Evolutionary conservation across 2,888 invertebrate genomes (phyloP).

Genomic region (Conops quadrifasciatus): DNA sequence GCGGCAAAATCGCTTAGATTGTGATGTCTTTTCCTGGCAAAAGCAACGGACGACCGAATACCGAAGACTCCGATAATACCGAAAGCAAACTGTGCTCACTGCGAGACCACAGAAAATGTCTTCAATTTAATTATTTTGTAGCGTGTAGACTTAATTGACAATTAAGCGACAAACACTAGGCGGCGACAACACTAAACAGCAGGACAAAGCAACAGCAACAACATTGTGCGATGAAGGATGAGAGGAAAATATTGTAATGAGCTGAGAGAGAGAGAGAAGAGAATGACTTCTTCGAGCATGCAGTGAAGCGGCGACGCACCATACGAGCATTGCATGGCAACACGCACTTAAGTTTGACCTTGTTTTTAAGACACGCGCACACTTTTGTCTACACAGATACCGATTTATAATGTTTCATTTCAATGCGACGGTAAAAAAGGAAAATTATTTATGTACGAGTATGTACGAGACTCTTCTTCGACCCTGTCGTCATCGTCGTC

Average conservation of each 20-base stretch:
- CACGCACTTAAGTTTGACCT: conserved; percentile 19
- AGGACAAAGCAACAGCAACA: not conserved
- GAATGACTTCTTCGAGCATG: not conserved
- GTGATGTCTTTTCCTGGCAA: too few relatives aligned
- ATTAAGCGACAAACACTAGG: conserved; percentile 52
- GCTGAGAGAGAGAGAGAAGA: not conserved
- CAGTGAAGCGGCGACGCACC: not conserved
- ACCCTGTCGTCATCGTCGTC: not conserved
- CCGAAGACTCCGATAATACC: not conserved
- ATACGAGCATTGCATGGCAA: conserved; percentile 31
- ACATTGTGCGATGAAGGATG: not conserved
- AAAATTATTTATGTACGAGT: too few relatives aligned
- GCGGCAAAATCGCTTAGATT: too few relatives aligned
- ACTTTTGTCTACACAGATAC: not conserved
- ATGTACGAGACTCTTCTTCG: not conserved
- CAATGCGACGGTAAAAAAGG: too few relatives aligned
- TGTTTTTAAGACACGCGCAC: not conserved
- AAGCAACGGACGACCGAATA: too few relatives aligned
- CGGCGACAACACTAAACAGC: not conserved
- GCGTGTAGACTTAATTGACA: conserved; percentile 65
- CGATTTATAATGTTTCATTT: too few relatives aligned
- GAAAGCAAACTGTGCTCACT: conserved; percentile 17
- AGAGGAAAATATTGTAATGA: not conserved
- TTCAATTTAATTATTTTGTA: conserved; percentile 63
- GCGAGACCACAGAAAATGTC: conserved; percentile 55